phyloP scores from a whole-genome alignment of 2,797 vertebrate species.

The Ceyx erithaca region DNA sequence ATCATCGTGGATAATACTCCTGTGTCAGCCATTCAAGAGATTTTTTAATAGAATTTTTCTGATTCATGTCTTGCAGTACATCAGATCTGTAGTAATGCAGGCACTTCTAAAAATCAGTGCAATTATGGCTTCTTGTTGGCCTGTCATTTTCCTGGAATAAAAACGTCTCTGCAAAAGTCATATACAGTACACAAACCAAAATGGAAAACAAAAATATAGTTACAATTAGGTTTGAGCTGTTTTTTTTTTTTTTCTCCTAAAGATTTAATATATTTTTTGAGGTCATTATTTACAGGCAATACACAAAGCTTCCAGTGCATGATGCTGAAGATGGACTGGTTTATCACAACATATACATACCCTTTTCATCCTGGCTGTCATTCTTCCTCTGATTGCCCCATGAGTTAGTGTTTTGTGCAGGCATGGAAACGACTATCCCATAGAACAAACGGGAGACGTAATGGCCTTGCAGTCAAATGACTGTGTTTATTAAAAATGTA shows the following conservation, averaged over 20 bases:
- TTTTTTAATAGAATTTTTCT: conserved; percentile 97
- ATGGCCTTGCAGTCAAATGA: conserved; percentile 35
- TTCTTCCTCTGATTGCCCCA: conserved; percentile 44
- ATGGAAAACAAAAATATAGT: conserved; percentile 67
- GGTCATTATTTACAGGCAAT: conserved; percentile 62
- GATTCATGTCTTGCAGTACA: conserved; percentile 90
- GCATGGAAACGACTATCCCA: conserved; percentile 18
- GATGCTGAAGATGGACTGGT: conserved; percentile 25
- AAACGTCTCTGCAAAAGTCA: conserved; percentile 74
- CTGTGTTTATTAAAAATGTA: conserved; percentile 67
- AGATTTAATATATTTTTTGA: conserved; percentile 29
- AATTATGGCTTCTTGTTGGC: conserved; percentile 92
- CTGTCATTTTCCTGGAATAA: conserved; percentile 78
- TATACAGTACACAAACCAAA: conserved; percentile 65
- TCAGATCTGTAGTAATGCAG: conserved; percentile 89
- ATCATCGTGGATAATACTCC: conserved; percentile 94
- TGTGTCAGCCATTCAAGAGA: conserved; percentile 91
- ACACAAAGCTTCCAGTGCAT: background rate
- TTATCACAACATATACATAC: conserved; percentile 38
- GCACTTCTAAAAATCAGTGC: conserved; percentile 92
- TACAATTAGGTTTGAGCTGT: conserved; percentile 60
- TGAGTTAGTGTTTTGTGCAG: conserved; percentile 34
- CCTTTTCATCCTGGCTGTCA: conserved; percentile 30
- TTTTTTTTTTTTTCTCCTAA: background rate
- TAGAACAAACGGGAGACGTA: conserved; percentile 28